Percentiles rank a stretch among this genome's conserved stretches.
Conservation (phyloP, 2,888 invertebrate genomes). For the Drosophila prostipennis region DNA sequence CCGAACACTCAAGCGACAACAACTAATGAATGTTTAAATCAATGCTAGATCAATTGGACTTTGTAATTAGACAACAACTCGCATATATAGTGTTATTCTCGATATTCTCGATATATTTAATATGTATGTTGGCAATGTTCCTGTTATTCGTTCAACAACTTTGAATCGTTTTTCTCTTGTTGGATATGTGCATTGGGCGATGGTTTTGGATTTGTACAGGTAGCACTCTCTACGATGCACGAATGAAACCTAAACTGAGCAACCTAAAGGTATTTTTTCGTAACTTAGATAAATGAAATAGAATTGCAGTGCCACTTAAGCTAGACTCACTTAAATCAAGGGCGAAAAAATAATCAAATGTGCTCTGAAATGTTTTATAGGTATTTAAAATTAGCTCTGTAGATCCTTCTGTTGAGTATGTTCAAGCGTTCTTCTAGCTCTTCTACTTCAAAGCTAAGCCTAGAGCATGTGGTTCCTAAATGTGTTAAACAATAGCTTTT, state of each 20-base stretch:
- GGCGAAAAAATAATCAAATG: constrained; percentile 4
- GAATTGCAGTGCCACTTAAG: constrained; percentile 29
- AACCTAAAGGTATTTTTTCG: constrained; percentile 3
- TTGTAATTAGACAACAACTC: constrained; percentile 46
- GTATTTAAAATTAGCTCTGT: constrained; percentile 14
- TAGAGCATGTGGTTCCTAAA: constrained; percentile 13
- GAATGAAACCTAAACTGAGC: constrained; percentile 29
- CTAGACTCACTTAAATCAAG: constrained; percentile 18
- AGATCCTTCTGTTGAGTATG: constrained; percentile 19
- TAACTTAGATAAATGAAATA: constrained; percentile 26
- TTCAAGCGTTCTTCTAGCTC: constrained; percentile 7
- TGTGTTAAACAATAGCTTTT: constrained; percentile 1
- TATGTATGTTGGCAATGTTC: constrained; percentile 64
- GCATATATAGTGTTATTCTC: constrained; percentile 31
- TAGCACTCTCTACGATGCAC: constrained; percentile 22
- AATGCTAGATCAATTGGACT: constrained; percentile 48
- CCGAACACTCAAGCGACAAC: constrained; percentile 69
- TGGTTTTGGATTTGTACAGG: constrained; percentile 29
- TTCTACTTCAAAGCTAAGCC: constrained; percentile 17
- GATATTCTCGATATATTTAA: constrained; percentile 26
- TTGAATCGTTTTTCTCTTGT: constrained; percentile 29
- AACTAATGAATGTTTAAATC: constrained; percentile 57
- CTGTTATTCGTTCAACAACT: constrained; percentile 36
- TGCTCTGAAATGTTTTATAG: constrained; percentile 19
- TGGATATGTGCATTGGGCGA: constrained; percentile 58